phyloP scores from a whole-genome alignment of 2,888 invertebrate genomes.

The Cephus runcator region DNA sequence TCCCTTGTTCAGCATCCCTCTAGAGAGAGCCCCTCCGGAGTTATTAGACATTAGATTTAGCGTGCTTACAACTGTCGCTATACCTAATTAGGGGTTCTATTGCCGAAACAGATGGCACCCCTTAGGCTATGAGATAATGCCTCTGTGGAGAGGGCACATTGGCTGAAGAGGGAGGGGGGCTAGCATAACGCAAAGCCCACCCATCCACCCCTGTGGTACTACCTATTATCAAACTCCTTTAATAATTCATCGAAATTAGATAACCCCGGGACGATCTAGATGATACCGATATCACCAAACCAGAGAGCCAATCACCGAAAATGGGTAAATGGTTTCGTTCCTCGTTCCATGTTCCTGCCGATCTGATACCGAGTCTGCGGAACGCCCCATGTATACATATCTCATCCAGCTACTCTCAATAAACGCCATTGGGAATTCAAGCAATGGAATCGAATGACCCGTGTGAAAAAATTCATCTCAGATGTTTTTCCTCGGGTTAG shows the following conservation, averaged over 20 bases:
- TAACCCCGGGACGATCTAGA: conserved; percentile 27
- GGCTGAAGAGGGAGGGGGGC: neutral
- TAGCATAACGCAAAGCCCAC: neutral
- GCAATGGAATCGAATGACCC: conserved; percentile 31
- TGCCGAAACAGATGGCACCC: conserved; percentile 61
- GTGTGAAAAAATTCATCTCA: conserved; percentile 29
- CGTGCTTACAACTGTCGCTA: conserved; percentile 55
- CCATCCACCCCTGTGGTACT: neutral
- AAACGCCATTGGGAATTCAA: neutral
- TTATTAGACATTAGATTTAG: conserved; percentile 58
- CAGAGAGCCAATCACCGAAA: conserved; percentile 28
- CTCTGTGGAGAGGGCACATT: conserved; percentile 27
- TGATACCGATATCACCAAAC: conserved; percentile 16
- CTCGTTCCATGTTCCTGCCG: conserved; percentile 31
- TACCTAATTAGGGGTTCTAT: conserved; percentile 58
- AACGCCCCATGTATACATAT: conserved; percentile 9
- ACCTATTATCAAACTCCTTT: conserved; percentile 47
- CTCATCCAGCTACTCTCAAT: conserved; percentile 7
- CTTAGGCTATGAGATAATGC: conserved; percentile 58
- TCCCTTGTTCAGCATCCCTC: neutral
- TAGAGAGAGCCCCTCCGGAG: neutral
- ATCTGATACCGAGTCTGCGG: conserved; percentile 50
- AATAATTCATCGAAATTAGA: conserved; percentile 54
- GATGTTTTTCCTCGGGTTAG: neutral
- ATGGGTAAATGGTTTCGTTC: conserved; percentile 46